Base-by-base conservation (phyloP, 2,797 vertebrate species). In the Myioborus melanocephalus region DNA sequence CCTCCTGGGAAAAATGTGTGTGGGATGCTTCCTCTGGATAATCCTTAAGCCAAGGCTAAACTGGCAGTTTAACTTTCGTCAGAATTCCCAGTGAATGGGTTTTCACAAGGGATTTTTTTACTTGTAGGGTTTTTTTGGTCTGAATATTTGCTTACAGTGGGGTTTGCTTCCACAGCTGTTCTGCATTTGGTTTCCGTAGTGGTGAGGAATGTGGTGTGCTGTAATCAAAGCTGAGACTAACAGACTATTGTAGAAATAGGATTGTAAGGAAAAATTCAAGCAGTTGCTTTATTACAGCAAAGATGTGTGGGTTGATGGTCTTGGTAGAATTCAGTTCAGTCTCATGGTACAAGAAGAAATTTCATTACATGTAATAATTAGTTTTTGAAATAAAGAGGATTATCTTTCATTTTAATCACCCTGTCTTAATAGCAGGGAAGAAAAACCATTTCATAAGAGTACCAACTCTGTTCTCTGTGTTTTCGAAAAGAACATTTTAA, bases 391-490 rank as follows among this genome's bases (percentile, higher is more conserved):
- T 72, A 69, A 81, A 78, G 71, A 21, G 24, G 34, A 30, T 83
- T 86, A 66, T 94, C 56, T 91, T 94, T 76, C 37, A 61, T 78
- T 96, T 94, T 94, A 90, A 94, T 94, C 89, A 70, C 37, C 35
- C 17, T 64, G 47, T 43, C 34, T 86, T 90, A 81, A 73, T 70
- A 50, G 39, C 52, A 76, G 55, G 14, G 30, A 81, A 81, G 63
- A 68, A 90, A 90, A 75, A 14, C 10, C 8, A n/a, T 70, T 92
- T 93, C 71, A 2, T 70, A 56, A 53, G 72, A 86, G 37, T 59
- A 65, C 8, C 32, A 77, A 2, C 49, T 91, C 63, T 53, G 12
- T 82, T 88, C 41, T 70, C 14, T 27, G 39, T 88, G 65, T 83
- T 73, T 88, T 71, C 66, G 82, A 49, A 75, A 83, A 82, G 70